Evolutionary conservation across 2,113 vertebrate species (phyloP), one percentile per base, ranked within the genome.

Genomic region (Bungarus multicinctus): DNA sequence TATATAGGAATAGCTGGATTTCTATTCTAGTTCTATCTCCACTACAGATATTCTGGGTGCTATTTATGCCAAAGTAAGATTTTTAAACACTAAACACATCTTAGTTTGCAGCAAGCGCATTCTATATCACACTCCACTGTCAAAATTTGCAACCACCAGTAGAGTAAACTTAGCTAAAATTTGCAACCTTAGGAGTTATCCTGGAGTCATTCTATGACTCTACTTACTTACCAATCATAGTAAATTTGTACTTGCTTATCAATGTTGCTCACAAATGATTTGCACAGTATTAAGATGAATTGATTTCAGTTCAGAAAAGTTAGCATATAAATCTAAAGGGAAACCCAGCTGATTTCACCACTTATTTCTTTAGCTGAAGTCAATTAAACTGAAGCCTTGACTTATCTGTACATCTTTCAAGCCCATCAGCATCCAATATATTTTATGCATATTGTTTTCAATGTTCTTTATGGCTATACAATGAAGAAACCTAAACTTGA

Each of bases 81-180:
- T 90, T 64, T 86, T 43, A 52, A 86, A 52, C n/a, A 25, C 88
- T 43, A 60, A 86, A 43, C n/a, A 25, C 88, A 58, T 30, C 12
- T 85, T 57, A 57, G 45, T 60, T 92, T 87, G n/a, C 92, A 90
- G 74, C 58, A n/a, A 52, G 74, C 55, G 5, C 85, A 18, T 58
- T 60, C n/a, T 90, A n/a, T 91, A 0, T 0, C 0, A 88, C 52
- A 0, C 14, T 45, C 89, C 0, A 34, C 45, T 54, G 0, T 92
- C 0, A 45, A 93, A 57, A 88, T 30, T 8, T 85, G 45, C 86
- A 89, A 91, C 0, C 50, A 85, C 0, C 81, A 93, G 52, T 54
- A 85, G 81, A 39, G 0, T 0, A 85, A 7, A 50, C 69, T 9
- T 88, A 6, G 74, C 69, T 14, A 93, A 23, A 89, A 53, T 1